Evolutionary conservation across 2,113 vertebrate species (phyloP).

Genomic region (Columbina picui): DNA sequence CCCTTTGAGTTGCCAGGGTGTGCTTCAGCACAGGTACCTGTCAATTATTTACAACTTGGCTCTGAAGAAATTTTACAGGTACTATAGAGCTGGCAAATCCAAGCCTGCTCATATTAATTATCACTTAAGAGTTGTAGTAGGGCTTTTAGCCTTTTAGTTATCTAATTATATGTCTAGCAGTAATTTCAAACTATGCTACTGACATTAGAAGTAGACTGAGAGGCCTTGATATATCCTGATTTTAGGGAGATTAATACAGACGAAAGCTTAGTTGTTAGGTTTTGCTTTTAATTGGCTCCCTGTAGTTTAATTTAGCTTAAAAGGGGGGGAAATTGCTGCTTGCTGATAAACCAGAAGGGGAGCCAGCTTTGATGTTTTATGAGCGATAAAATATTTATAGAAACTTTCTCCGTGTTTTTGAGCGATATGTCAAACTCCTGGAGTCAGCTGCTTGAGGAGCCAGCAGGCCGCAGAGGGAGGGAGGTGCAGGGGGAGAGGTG

Average conservation of each 20-base stretch:
- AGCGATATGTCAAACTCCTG: background rate
- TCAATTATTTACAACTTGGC: background rate
- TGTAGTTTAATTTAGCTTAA: background rate
- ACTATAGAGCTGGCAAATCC: background rate
- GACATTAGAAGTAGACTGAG: background rate
- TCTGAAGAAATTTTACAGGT: background rate
- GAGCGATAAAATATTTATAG: conserved; percentile 33
- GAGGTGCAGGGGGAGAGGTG: background rate
- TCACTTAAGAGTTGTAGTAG: background rate
- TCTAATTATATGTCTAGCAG: background rate
- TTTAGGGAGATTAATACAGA: background rate
- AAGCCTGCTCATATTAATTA: background rate
- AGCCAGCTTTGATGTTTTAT: conserved; percentile 48
- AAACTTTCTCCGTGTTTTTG: background rate
- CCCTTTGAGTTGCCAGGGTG: background rate
- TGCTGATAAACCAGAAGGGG: conserved; percentile 15
- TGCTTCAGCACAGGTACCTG: background rate
- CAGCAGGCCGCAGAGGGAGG: background rate
- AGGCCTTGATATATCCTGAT: background rate
- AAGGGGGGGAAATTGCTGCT: background rate
- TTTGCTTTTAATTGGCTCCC: background rate
- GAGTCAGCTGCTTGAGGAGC: background rate
- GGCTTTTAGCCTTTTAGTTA: background rate
- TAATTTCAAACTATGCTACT: background rate
- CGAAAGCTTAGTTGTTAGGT: background rate